These are phyloP conservation scores for Alca torda DNA, from an alignment of 2,797 vertebrate species.

Conservation along the genomic window DNA sequence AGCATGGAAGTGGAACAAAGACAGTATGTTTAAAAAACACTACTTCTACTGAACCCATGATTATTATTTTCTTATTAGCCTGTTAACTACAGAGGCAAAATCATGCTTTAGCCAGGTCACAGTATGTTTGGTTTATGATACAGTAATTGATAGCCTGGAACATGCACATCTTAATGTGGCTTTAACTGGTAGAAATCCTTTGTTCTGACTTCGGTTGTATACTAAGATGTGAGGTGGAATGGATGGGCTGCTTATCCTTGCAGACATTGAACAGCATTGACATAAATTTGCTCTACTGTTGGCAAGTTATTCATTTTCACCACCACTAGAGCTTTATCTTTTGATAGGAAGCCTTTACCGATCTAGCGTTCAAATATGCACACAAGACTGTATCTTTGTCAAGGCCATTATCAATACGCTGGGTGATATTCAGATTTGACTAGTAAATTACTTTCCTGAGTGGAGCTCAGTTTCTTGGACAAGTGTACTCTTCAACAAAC, in stretches of 20 bases:
- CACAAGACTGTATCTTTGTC: neutral
- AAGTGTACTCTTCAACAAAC: neutral
- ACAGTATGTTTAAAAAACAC: neutral
- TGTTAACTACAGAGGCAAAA: neutral
- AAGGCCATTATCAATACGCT: neutral
- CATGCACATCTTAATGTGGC: neutral
- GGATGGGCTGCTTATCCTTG: neutral
- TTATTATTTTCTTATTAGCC: neutral
- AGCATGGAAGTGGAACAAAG: neutral
- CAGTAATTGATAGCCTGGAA: neutral
- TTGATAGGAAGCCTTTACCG: neutral
- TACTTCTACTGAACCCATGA: neutral
- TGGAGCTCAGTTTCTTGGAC: neutral
- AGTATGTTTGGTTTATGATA: neutral
- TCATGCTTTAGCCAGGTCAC: neutral
- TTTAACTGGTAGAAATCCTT: neutral
- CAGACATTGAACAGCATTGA: neutral
- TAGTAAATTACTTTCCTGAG: neutral
- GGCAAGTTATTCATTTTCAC: neutral
- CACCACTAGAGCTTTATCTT: neutral
- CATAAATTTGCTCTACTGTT: neutral
- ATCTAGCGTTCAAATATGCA: neutral
- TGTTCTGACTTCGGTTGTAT: neutral
- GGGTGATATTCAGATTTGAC: neutral
- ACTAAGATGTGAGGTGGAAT: neutral